A percentile compares a stretch with the other conserved stretches of the same genome.
Evolutionary conservation across 2,113 vertebrate genomes (phyloP).

Genomic region (Amphiprion percula): DNA sequence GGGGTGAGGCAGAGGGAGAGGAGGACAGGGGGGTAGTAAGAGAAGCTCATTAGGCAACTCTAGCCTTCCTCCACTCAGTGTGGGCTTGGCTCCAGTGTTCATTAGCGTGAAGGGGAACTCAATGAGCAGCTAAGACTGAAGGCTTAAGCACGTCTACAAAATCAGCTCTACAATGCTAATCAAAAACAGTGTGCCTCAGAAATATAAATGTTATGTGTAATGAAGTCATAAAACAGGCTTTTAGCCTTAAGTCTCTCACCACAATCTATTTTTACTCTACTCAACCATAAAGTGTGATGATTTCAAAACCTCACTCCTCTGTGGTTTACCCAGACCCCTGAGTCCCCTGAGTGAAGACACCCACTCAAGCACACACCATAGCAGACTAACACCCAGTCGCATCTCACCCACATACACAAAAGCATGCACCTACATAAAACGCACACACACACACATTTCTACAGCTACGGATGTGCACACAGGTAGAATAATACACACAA

Average conservation of each 20-base stretch:
- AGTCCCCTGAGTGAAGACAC: conserved; percentile 65
- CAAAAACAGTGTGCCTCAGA: conserved; percentile 72
- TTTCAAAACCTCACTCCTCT: conserved; percentile 71
- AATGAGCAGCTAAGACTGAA: conserved; percentile 71
- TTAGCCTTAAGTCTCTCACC: conserved; percentile 72
- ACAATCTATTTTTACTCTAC: conserved; percentile 80
- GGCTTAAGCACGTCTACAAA: conserved; percentile 64
- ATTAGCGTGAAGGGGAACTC: conserved; percentile 76
- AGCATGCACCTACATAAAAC: conserved; percentile 36
- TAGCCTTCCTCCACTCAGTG: conserved; percentile 73
- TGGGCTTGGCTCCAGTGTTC: conserved; percentile 77
- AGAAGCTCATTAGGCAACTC: conserved; percentile 81
- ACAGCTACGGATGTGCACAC: conserved; percentile 39
- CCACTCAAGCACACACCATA: conserved; percentile 52
- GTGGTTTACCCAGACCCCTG: conserved; percentile 69
- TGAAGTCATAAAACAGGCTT: conserved; percentile 81
- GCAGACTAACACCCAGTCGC: conserved; percentile 33
- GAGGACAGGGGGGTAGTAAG: conserved; percentile 61
- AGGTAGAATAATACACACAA: conserved; percentile 28
- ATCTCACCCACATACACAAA: conserved; percentile 45
- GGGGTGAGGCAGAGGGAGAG: conserved; percentile 41
- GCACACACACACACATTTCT: conserved; percentile 24
- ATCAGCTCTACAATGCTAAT: conserved; percentile 77
- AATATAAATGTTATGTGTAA: conserved; percentile 82
- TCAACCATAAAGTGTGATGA: conserved; percentile 78